A percentile compares a stretch with the other conserved stretches of the same genome.
phyloP scores from a whole-genome alignment of 2,797 vertebrate genomes.

The Morelia viridis region DNA sequence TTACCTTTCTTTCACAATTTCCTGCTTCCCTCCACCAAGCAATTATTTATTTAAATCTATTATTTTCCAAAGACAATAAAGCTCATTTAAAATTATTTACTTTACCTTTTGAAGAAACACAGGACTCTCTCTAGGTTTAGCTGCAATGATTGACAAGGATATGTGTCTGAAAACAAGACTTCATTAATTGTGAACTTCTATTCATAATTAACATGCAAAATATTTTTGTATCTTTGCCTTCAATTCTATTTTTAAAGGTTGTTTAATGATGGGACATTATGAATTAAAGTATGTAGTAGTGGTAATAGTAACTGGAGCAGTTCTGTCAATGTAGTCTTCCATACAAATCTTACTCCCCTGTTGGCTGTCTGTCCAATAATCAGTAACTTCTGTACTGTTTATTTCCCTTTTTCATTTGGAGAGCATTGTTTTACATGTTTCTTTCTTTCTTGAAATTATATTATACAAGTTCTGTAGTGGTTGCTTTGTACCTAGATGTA shows the following conservation, averaged over 20 bases:
- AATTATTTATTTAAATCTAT: neutral
- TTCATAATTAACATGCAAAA: neutral
- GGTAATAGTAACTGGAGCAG: neutral
- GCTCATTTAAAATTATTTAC: neutral
- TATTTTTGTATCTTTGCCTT: neutral
- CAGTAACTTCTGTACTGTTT: neutral
- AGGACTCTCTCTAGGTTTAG: neutral
- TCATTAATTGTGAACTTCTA: neutral
- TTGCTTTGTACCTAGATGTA: neutral
- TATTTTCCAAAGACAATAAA: neutral
- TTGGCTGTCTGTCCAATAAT: neutral
- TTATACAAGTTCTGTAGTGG: neutral
- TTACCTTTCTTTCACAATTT: neutral
- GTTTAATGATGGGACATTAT: neutral
- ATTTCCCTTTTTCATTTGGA: conserved; percentile 15
- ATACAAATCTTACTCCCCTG: neutral
- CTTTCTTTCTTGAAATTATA: conserved; percentile 23
- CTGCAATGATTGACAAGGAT: neutral
- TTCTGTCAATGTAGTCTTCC: neutral
- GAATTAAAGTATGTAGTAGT: neutral
- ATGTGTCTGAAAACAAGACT: neutral
- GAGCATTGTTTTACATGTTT: conserved; percentile 34
- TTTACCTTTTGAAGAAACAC: neutral
- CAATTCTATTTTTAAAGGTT: neutral
- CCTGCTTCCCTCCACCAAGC: neutral